Conservation (phyloP, 2,113 vertebrate species). For the Oplegnathus fasciatus region DNA sequence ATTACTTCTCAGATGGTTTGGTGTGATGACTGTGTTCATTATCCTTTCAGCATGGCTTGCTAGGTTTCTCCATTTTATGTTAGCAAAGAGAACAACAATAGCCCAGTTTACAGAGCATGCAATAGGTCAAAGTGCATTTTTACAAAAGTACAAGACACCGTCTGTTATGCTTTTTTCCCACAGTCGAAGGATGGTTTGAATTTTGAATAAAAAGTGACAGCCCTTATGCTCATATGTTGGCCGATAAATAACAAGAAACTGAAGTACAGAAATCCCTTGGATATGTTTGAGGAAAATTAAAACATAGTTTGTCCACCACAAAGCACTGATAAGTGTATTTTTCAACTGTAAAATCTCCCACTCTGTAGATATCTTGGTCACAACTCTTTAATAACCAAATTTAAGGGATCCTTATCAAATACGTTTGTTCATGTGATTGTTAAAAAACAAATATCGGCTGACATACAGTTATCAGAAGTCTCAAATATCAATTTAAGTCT, state of each 20-base stretch:
- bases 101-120: background rate
- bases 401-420: background rate
- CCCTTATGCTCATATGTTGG: too few relatives aligned
- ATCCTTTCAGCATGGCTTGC: background rate
- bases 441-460: background rate
- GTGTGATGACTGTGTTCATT: background rate
- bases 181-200: too few relatives aligned
- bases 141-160: too few relatives aligned
- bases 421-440: background rate
- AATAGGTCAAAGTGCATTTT: background rate
- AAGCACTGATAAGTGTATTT: background rate
- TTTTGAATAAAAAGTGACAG: too few relatives aligned
- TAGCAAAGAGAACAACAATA: background rate
- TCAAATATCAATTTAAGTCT: background rate
- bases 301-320: background rate
- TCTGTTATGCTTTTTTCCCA: too few relatives aligned
- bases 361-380: background rate
- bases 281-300: background rate
- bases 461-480: background rate
- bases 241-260: background rate
- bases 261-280: background rate
- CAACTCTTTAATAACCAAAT: background rate
- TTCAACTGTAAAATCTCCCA: background rate
- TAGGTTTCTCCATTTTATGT: background rate
- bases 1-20: background rate